Conservation (phyloP, 1,140 invertebrate species). For the Philopotamus ludificatus region DNA sequence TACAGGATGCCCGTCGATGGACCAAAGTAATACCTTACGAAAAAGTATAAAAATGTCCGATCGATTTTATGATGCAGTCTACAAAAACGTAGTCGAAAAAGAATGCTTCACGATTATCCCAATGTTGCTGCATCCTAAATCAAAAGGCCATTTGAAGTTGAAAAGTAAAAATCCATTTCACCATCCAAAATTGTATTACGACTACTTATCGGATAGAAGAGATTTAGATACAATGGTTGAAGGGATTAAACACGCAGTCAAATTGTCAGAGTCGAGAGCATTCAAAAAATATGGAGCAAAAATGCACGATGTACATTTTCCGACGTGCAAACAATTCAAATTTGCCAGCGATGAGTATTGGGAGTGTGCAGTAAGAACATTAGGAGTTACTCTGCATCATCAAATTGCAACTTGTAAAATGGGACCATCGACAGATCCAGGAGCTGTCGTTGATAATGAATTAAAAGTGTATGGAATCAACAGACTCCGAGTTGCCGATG, state of each 20-base stretch:
- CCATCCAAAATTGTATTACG: conserved; percentile 71
- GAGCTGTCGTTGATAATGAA: conserved; percentile 71
- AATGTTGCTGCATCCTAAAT: conserved; percentile 68
- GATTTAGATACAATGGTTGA: conserved; percentile 68
- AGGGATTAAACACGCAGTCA: conserved; percentile 64
- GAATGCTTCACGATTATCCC: conserved; percentile 48
- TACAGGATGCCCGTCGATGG: conserved; percentile 58
- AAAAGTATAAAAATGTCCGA: conserved; percentile 59
- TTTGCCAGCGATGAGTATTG: conserved; percentile 69
- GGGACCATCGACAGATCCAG: conserved; percentile 65
- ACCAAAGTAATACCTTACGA: conserved; percentile 62
- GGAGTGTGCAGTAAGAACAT: conserved; percentile 65
- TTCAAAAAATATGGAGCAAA: conserved; percentile 61
- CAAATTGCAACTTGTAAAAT: conserved; percentile 72
- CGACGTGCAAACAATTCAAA: conserved; percentile 56
- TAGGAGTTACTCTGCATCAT: conserved; percentile 67
- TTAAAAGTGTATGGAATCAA: conserved; percentile 68
- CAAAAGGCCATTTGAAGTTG: conserved; percentile 67
- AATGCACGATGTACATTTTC: conserved; percentile 59
- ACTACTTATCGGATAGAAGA: conserved; percentile 63
- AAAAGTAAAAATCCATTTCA: conserved; percentile 70
- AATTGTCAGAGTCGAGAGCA: conserved; percentile 58
- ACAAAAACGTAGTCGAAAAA: conserved; percentile 52
- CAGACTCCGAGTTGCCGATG: conserved; percentile 71
- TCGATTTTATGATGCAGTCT: conserved; percentile 59